Base-by-base conservation (phyloP, 2,888 invertebrate genomes). In the Agrochola macilenta region DNA sequence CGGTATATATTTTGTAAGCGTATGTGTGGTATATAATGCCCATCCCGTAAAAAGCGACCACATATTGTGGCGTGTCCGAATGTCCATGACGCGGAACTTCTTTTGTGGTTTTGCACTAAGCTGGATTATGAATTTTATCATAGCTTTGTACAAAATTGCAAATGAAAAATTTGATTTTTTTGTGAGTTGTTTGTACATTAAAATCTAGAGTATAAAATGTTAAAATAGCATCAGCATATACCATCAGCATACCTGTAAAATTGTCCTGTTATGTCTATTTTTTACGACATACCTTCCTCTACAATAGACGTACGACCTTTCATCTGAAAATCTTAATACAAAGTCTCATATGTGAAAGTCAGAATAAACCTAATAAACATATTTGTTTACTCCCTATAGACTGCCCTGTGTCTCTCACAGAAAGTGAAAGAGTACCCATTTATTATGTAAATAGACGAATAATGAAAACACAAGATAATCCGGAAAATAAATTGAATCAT, bases 401-500 rank as follows among this genome's bases (percentile, higher is more conserved):
- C 69, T 79, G 66, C 52, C 73, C 52, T 52, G 14, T 43, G 57
- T 54, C 60, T 78, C 54, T 58, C 26, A 74, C 66, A 60, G 17
- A 70, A 68, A 83, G 66, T 74, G 26, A 81, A 81, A 83, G 80
- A 79, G 58, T 70, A 64, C 46, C 26, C 39, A 79, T 74, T 68
- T 79, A 79, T 57, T 72, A 83, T 63, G 65, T 57, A 82, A 61
- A 79, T 70, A 72, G 43, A 66, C 52, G 65, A 69, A 82, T 73
- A 79, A 83, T 82, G 69, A 79, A 83, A 83, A 81, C 70, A 68
- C 52, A 68, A 71, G 63, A 68, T 54, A 77, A 82, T 68, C 66
- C 63, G 20, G 57, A 71, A 69, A 71, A 77, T 8, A 82, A 71
- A 71, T 77, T 77, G 82, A 68, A 81, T 63, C 61, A 82, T 82